These are phyloP conservation scores for Darevskia nairensis DNA, from an alignment of 2,797 vertebrate species.

Conservation along the genomic window DNA sequence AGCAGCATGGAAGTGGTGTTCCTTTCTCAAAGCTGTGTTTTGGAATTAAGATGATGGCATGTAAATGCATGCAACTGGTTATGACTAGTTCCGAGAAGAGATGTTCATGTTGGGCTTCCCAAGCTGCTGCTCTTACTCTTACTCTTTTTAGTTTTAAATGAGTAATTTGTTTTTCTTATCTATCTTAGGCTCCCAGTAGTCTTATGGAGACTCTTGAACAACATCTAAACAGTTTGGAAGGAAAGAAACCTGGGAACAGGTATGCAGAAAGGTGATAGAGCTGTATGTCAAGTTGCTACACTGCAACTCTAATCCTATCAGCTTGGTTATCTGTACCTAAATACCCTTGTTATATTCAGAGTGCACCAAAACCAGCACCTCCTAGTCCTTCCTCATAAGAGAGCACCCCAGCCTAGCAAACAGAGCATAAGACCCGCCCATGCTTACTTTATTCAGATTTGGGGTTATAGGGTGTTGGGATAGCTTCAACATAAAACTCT, in stretches of 20 bases:
- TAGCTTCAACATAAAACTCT: not conserved
- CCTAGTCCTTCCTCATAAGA: not conserved
- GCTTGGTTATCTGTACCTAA: not conserved
- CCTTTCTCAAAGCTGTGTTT: not conserved
- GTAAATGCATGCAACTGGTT: not conserved
- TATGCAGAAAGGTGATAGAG: conserved; percentile 69
- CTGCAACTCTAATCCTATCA: not conserved
- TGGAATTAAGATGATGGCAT: conserved; percentile 16
- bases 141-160: not conserved
- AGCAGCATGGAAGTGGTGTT: conserved; percentile 26
- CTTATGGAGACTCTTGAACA: conserved; percentile 98
- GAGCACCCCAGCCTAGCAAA: not conserved
- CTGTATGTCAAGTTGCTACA: not conserved
- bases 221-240: conserved; percentile 97
- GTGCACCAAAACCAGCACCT: not conserved
- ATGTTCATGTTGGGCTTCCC: not conserved
- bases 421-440: not conserved
- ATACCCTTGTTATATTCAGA: too few species aligned
- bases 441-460: not conserved
- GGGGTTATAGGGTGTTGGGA: not conserved
- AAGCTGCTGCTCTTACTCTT: not conserved
- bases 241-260: conserved; percentile 92
- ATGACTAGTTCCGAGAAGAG: not conserved
- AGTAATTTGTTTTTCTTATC: conserved; percentile 60
- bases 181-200: conserved; percentile 94